Percentiles rank a stretch among this genome's conserved stretches.
phyloP scores from a whole-genome alignment of 1,140 invertebrate species.

The Procambarus virginalis region DNA sequence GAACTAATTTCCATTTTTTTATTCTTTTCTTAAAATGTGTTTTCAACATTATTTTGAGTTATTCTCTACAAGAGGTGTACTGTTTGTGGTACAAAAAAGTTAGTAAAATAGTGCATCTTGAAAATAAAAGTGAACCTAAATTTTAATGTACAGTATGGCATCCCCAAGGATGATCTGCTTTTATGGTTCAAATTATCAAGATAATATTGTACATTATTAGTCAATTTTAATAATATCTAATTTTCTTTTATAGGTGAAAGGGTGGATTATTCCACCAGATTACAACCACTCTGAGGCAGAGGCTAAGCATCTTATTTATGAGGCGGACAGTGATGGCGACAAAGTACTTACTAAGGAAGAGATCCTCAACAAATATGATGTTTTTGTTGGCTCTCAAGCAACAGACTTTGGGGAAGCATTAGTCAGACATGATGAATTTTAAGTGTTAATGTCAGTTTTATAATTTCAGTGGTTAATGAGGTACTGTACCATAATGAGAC shows the following conservation, averaged over 20 bases:
- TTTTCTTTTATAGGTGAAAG: slow-evolving; percentile 74
- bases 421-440: slow-evolving; percentile 95
- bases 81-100: too few species aligned
- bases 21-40: too few species aligned
- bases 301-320: slow-evolving; percentile 94
- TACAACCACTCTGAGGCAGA: slow-evolving; percentile 98
- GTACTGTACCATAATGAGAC: background rate
- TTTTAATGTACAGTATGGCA: too few species aligned
- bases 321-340: slow-evolving; percentile 93
- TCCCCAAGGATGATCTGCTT: too few species aligned
- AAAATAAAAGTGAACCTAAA: too few species aligned
- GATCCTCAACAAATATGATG: slow-evolving; percentile 95
- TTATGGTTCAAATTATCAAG: too few species aligned
- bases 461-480: background rate
- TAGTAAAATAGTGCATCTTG: too few species aligned
- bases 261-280: slow-evolving; percentile 96
- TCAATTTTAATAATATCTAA: too few species aligned
- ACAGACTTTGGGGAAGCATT: slow-evolving; percentile 98
- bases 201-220: too few species aligned
- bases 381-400: slow-evolving; percentile 98
- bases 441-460: slow-evolving; percentile 68
- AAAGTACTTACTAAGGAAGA: slow-evolving; percentile 92
- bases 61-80: too few species aligned
- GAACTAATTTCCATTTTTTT: too few species aligned
- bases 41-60: too few species aligned